Conservation (phyloP, 1,140 invertebrate species). For the Lepidotrigona ventralis region DNA sequence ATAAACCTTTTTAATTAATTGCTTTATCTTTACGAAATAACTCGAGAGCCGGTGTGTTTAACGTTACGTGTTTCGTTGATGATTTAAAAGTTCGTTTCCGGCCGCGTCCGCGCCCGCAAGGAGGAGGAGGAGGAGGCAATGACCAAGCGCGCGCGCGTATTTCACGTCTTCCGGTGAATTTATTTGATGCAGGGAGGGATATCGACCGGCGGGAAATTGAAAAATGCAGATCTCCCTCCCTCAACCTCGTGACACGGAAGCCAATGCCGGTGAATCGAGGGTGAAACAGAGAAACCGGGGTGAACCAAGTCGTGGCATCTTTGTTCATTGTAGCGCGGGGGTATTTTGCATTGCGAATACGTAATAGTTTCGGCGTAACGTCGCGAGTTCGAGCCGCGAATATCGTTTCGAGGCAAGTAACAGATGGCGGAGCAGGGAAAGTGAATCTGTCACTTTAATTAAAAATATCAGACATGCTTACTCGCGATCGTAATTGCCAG, state of each 20-base stretch:
- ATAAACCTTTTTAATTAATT: constrained; percentile 24
- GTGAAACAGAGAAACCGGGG: too few relatives aligned
- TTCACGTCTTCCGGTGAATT: constrained; percentile 40
- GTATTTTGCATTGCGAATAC: constrained; percentile 50
- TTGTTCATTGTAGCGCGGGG: constrained; percentile 33
- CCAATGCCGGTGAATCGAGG: constrained; percentile 13
- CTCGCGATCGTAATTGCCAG: too few relatives aligned
- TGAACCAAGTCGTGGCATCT: not conserved
- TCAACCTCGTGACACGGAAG: constrained; percentile 43
- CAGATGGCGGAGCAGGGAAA: not conserved
- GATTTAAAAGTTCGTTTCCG: constrained; percentile 15
- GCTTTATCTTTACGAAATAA: constrained; percentile 15
- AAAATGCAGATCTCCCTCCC: constrained; percentile 59
- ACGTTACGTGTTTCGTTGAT: constrained; percentile 5
- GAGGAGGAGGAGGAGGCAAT: too few relatives aligned
- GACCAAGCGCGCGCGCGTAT: constrained; percentile 12
- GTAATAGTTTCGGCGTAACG: constrained; percentile 41
- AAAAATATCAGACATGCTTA: not conserved
- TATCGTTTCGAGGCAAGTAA: constrained; percentile 26
- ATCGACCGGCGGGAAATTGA: constrained; percentile 54
- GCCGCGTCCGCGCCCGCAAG: not conserved
- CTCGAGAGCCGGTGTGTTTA: not conserved
- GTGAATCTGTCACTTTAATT: not conserved
- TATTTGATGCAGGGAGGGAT: constrained; percentile 17
- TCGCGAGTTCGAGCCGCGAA: constrained; percentile 28